Conservation (phyloP, 1,140 invertebrate genomes). For the Antheraea pernyi region DNA sequence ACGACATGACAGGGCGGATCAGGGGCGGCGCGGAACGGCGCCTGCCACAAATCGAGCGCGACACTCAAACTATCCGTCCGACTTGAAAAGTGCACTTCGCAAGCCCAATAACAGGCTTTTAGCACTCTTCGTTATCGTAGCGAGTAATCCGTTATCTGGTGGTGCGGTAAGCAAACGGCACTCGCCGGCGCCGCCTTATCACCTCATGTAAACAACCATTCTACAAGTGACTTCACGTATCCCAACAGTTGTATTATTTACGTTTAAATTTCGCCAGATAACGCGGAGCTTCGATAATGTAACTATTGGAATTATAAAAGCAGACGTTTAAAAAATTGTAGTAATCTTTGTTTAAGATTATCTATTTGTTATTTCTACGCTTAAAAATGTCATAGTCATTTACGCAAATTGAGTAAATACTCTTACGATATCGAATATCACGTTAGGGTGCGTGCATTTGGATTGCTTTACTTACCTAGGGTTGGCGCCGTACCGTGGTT, state of each 20-base stretch:
- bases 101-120: constrained; percentile 66
- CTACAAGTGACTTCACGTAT: constrained; percentile 63
- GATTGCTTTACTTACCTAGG: background rate
- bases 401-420: constrained; percentile 19
- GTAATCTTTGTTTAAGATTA: too few species aligned
- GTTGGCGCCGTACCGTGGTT: constrained; percentile 19
- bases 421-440: constrained; percentile 40
- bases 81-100: constrained; percentile 55
- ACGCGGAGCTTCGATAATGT: constrained; percentile 20
- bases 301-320: background rate
- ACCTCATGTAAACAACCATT: constrained; percentile 62
- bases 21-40: constrained; percentile 56
- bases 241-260: constrained; percentile 51
- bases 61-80: constrained; percentile 43
- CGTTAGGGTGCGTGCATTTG: constrained; percentile 26
- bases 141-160: constrained; percentile 55
- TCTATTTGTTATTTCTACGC: background rate
- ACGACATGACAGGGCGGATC: constrained; percentile 65
- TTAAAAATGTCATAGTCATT: constrained; percentile 25
- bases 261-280: constrained; percentile 66
- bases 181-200: constrained; percentile 73
- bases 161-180: constrained; percentile 47
- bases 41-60: constrained; percentile 33
- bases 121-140: constrained; percentile 52
- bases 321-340: background rate